Conservation (phyloP, 2,888 invertebrate species). For the Hirtodrosophila cameraria region DNA sequence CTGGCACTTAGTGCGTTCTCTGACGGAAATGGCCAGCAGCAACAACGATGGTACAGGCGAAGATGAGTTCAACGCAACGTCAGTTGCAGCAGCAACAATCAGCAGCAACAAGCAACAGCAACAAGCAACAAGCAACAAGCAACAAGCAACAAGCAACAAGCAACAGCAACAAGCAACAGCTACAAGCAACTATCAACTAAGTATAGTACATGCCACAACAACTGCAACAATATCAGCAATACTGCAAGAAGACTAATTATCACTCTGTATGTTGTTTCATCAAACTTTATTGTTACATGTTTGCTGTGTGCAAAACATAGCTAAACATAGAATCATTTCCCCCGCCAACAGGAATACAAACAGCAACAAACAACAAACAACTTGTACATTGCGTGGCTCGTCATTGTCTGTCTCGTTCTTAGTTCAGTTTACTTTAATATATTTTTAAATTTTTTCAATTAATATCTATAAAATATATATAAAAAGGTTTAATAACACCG, state of each 20-base stretch:
- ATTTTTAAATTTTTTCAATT: too few species aligned
- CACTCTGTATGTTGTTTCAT: conserved; percentile 63
- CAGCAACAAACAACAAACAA: too few species aligned
- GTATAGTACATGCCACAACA: conserved; percentile 5
- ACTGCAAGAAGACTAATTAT: conserved; percentile 32
- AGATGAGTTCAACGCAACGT: conserved; percentile 73
- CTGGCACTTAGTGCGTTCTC: conserved; percentile 62
- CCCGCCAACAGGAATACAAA: conserved; percentile 21
- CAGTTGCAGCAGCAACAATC: conserved; percentile 61
- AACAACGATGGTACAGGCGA: conserved; percentile 48
- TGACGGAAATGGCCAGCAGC: conserved; percentile 71
- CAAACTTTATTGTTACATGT: conserved; percentile 71
- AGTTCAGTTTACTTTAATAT: too few species aligned
- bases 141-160: conserved; percentile 6
- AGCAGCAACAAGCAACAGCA: conserved; percentile 12
- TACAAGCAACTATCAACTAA: conserved; percentile 4
- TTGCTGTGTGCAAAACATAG: conserved; percentile 51
- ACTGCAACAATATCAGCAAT: conserved; percentile 17
- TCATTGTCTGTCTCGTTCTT: too few species aligned
- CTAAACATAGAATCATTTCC: conserved; percentile 60
- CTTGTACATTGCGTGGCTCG: too few species aligned
- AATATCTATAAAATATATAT: too few species aligned
- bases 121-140: conserved; percentile 12
- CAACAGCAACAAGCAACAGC: conserved; percentile 20
- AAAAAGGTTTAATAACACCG: too few species aligned